Conservation (phyloP, 2,797 vertebrate species). For the Falco naumanni region DNA sequence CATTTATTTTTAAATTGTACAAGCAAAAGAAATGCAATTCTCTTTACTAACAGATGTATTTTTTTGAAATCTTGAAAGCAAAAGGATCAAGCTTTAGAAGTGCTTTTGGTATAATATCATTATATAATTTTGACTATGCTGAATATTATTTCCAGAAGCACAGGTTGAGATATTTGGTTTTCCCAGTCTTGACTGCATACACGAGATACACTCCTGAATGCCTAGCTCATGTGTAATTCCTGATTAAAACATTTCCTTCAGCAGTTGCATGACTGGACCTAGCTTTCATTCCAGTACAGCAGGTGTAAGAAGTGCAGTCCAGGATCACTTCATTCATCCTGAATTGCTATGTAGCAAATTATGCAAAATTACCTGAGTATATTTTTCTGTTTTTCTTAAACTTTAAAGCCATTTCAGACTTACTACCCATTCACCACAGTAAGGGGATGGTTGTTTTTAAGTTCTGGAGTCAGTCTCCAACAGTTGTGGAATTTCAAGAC, state of each 20-base stretch:
- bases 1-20: constrained; percentile 30
- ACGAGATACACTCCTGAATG: background rate
- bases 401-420: constrained; percentile 41
- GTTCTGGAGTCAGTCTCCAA: background rate
- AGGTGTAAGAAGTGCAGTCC: background rate
- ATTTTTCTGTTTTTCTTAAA: constrained; percentile 38
- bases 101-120: background rate
- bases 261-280: background rate
- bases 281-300: background rate
- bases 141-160: constrained; percentile 20
- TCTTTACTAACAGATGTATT: constrained; percentile 14
- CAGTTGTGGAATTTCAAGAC: background rate
- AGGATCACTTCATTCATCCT: background rate
- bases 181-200: background rate
- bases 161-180: background rate
- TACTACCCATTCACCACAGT: background rate
- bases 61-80: background rate
- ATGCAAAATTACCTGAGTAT: background rate
- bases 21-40: constrained; percentile 36
- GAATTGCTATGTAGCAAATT: background rate
- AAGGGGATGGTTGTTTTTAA: background rate
- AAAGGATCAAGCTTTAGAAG: constrained; percentile 2
- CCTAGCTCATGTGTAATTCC: background rate
- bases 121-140: background rate
- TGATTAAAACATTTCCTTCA: background rate